These are phyloP conservation scores for Margarornis squamiger DNA, from an alignment of 2,797 vertebrate genomes.

Conservation along the genomic window DNA sequence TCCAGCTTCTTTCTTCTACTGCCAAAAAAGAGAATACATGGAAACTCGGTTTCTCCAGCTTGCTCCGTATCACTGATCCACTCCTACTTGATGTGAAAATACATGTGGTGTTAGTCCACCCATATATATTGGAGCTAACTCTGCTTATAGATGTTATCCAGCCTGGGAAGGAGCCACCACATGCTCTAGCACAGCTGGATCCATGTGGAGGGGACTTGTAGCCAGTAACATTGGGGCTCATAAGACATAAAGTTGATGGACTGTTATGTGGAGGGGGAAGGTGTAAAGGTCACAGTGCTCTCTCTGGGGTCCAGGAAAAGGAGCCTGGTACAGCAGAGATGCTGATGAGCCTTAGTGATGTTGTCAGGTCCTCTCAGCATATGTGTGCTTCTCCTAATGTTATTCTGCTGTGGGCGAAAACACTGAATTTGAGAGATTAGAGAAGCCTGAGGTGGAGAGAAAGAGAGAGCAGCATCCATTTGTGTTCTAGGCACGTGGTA, in stretches of 20 bases:
- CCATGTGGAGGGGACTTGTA: accelerated
- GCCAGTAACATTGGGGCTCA: neutral
- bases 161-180: neutral
- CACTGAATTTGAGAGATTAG: neutral
- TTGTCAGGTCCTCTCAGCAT: neutral
- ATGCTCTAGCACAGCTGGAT: neutral
- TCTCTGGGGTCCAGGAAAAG: accelerated
- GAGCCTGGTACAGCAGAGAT: neutral
- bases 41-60: neutral
- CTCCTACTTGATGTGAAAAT: neutral
- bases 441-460: neutral
- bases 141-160: neutral
- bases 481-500: neutral
- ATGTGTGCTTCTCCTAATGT: neutral
- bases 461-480: neutral
- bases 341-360: neutral
- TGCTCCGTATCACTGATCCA: neutral
- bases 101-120: neutral
- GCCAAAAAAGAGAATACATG: neutral
- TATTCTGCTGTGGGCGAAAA: neutral
- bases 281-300: neutral
- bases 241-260: neutral
- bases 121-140: neutral
- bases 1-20: neutral
- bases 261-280: accelerated